Percentiles rank a stretch among this genome's conserved stretches.
Evolutionary conservation across 2,797 vertebrate genomes (phyloP).

Genomic region (Micromesistius poutassou): DNA sequence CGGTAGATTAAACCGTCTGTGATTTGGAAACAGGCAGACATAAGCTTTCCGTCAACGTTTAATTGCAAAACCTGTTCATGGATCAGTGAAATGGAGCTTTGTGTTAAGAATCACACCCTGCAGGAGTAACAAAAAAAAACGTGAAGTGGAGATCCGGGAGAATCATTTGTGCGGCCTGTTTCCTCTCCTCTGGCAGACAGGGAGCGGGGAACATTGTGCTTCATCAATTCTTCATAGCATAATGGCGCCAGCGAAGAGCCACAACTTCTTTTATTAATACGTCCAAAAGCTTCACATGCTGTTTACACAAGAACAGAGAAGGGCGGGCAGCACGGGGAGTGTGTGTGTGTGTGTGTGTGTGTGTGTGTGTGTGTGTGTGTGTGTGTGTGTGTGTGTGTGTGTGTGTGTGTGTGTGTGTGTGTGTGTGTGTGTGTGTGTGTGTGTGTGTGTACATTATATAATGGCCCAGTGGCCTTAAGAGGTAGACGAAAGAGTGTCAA

Average conservation of each 20-base stretch:
- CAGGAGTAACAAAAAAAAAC: neutral
- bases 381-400: too few relatives aligned
- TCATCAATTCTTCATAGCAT: constrained; percentile 71
- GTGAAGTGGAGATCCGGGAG: too few relatives aligned
- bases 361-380: too few relatives aligned
- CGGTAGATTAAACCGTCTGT: neutral
- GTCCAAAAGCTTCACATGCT: constrained; percentile 34
- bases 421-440: too few relatives aligned
- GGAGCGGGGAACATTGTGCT: constrained; percentile 45
- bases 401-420: too few relatives aligned
- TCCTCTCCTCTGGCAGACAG: constrained; percentile 27
- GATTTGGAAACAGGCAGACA: too few relatives aligned
- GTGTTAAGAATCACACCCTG: neutral
- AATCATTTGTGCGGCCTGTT: too few relatives aligned
- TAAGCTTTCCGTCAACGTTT: neutral
- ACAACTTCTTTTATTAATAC: too few relatives aligned
- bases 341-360: constrained; percentile 18
- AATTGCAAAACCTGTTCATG: neutral
- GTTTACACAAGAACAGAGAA: constrained; percentile 43
- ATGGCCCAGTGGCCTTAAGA: constrained; percentile 52
- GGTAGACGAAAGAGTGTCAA: constrained; percentile 65
- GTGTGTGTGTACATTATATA: constrained; percentile 52
- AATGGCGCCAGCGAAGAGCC: constrained; percentile 46
- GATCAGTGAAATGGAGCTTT: neutral
- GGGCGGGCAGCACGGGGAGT: neutral